Evolutionary conservation across 2,113 vertebrate species (phyloP).

Genomic region (Periophthalmodon schlosseri): DNA sequence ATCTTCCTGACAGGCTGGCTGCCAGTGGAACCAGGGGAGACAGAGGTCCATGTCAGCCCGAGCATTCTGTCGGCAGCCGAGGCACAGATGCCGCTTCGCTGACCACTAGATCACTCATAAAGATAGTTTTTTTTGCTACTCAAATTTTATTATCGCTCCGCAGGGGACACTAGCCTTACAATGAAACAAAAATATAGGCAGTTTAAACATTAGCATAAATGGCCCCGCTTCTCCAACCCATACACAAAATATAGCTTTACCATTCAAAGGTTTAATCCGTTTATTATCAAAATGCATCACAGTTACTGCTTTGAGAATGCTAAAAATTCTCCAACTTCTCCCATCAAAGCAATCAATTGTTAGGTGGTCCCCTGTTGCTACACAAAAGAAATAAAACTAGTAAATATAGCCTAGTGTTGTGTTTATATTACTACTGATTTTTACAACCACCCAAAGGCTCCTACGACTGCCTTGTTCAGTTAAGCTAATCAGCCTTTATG

Average conservation of each 20-base stretch:
- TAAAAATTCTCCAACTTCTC: background rate
- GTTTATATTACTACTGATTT: background rate
- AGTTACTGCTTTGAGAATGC: background rate
- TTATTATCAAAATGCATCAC: background rate
- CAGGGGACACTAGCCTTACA: background rate
- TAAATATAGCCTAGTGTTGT: background rate
- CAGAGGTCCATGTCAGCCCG: conserved; percentile 57
- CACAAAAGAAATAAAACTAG: background rate
- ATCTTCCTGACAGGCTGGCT: conserved; percentile 71
- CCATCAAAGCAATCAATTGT: background rate
- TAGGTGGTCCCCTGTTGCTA: background rate
- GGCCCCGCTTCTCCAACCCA: background rate
- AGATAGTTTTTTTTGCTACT: conserved; percentile 7
- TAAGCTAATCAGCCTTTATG: conserved; percentile 32
- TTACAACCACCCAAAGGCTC: background rate
- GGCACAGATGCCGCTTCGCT: conserved; percentile 50
- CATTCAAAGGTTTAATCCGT: background rate
- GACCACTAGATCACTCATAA: conserved; percentile 39
- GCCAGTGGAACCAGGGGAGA: conserved; percentile 57
- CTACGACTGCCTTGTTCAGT: conserved; percentile 13
- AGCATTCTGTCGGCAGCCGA: conserved; percentile 37
- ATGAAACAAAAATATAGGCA: background rate
- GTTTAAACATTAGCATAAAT: background rate
- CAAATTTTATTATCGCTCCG: conserved; percentile 7
- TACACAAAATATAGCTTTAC: background rate